phyloP scores from a whole-genome alignment of 2,888 invertebrate species.

The Melanostoma scalare region DNA sequence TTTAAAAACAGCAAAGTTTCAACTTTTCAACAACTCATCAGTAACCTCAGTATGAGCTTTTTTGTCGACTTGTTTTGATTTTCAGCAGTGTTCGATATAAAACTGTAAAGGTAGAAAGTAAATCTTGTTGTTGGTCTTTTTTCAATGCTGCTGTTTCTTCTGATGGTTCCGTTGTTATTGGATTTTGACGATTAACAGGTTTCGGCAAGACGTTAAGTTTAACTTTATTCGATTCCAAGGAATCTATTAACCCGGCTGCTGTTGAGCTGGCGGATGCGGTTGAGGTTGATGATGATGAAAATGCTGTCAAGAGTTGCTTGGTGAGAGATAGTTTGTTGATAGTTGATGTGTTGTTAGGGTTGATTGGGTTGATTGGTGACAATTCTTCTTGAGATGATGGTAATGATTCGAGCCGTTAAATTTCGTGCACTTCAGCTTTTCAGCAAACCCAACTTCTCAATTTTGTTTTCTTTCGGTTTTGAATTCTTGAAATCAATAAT shows the following conservation, averaged over 20 bases:
- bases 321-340: constrained; percentile 43
- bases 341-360: constrained; percentile 28
- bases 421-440: constrained; percentile 35
- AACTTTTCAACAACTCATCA: too few relatives aligned
- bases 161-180: constrained; percentile 17
- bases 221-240: too few relatives aligned
- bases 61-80: too few relatives aligned
- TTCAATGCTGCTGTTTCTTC: constrained; percentile 41
- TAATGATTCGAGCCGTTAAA: constrained; percentile 10
- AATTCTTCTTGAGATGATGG: constrained; percentile 3
- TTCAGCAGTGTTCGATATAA: too few relatives aligned
- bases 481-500: too few relatives aligned
- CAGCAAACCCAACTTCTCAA: constrained; percentile 52
- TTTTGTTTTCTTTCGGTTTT: too few relatives aligned
- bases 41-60: too few relatives aligned
- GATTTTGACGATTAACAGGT: constrained; percentile 7
- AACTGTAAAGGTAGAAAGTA: too few relatives aligned
- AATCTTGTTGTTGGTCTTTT: constrained; percentile 58
- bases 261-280: neutral
- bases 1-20: too few relatives aligned
- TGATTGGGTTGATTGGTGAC: constrained; percentile 27
- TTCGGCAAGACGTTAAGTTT: constrained; percentile 13
- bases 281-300: constrained; percentile 20
- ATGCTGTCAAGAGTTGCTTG: constrained; percentile 52
- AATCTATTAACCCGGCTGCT: neutral